Base-by-base conservation (phyloP, 2,113 vertebrate genomes). In the Aptenodytes patagonicus region DNA sequence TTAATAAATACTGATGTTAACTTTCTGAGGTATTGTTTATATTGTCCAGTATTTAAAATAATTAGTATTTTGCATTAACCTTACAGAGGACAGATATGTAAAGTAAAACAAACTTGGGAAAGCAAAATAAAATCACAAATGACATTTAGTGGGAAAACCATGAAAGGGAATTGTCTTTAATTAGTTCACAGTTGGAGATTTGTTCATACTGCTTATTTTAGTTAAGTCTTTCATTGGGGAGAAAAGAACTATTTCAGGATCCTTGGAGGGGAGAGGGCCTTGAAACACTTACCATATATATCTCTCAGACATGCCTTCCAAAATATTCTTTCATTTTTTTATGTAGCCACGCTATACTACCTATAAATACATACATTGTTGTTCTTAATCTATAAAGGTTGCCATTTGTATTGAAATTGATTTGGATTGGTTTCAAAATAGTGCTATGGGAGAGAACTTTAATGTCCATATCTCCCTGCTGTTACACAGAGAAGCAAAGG, bases 111-210 rank as follows among this genome's bases (percentile, higher is more conserved):
- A 97, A 97, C 92, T 97, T 95, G 84, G 73, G 96, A 97, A 97
- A 97, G 91, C 94, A 98, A 98, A 98, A 98, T 98, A 98, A 98
- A 98, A 98, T 98, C 98, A 98, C 98, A 98, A 98, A 98, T 97
- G 96, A 97, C 97, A 97, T 98, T 97, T 95, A 98, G 94, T 87
- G 81, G 95, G 90, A 97, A 98, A 98, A 98, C 96, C 97, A 98
- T 98, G 98, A 97, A 98, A 98, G 97, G 96, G 96, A 98, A 98
- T 98, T 98, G 97, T 98, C 98, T 98, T 98, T 98, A 98, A 98
- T 98, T 98, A 98, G 98, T 97, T 98, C 98, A 98, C 98, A 98
- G 98, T 98, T 98, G 98, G 98, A 98, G 98, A 96, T 98, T 96
- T 97, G 96, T 97, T 98, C 97, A 97, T 98, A 98, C 94, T 97